A percentile compares a stretch with the other conserved stretches of the same genome.
These are phyloP conservation scores for Melanotaenia boesemani DNA, from an alignment of 2,797 vertebrate genomes.

Conservation along the genomic window DNA sequence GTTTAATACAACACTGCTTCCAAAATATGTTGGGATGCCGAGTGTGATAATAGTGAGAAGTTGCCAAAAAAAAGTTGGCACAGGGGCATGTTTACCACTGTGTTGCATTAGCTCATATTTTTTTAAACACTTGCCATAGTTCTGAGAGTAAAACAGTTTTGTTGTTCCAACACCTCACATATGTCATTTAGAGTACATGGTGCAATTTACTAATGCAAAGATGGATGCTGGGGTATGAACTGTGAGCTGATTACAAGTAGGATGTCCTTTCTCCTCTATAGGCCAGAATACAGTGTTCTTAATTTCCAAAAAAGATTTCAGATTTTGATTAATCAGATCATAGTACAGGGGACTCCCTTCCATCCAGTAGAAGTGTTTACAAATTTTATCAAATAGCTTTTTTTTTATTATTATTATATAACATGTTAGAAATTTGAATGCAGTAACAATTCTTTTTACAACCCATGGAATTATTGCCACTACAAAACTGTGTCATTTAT, in stretches of 20 bases:
- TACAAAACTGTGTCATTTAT: not conserved
- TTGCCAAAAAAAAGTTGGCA: not conserved
- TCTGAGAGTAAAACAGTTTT: not conserved
- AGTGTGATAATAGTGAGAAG: not conserved
- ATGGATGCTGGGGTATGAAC: not conserved
- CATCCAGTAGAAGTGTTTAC: not conserved
- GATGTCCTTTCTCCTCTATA: not conserved
- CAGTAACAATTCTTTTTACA: not conserved
- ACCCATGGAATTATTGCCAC: not conserved
- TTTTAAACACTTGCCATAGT: not conserved
- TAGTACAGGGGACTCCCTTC: not conserved
- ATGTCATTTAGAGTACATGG: not conserved
- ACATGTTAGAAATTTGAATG: not conserved
- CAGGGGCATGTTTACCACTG: not conserved
- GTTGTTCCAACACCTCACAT: not conserved
- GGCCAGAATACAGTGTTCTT: not conserved
- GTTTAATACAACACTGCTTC: not conserved
- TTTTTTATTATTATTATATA: not conserved
- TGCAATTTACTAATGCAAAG: not conserved
- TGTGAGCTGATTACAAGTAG: not conserved
- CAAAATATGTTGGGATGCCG: not conserved
- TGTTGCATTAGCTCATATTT: not conserved
- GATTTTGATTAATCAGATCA: not conserved
- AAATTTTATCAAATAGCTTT: not conserved
- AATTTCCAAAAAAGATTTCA: not conserved